Conservation (phyloP, 1,140 invertebrate genomes). For the Trichomalopsis sarcophagae region DNA sequence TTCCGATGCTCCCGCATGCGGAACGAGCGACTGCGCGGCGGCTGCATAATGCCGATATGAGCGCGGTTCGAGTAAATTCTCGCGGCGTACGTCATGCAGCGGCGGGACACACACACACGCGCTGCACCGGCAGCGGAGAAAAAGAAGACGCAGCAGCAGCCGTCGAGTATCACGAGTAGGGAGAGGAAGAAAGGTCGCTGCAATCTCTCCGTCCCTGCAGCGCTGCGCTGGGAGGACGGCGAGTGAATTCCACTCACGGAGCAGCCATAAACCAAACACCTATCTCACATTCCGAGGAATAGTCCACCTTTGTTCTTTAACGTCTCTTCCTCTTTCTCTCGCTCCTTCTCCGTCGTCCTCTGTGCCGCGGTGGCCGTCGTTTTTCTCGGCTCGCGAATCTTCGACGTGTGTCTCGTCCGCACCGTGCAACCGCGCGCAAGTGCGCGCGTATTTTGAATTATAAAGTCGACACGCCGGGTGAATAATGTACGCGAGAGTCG, state of each 20-base stretch:
- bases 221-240: conserved; percentile 6
- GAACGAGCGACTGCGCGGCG: not conserved
- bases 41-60: conserved; percentile 9
- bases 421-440: not conserved
- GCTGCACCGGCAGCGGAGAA: not conserved
- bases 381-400: not conserved
- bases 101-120: not conserved
- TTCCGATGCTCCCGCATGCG: not conserved
- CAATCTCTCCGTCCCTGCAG: conserved; percentile 29
- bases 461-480: conserved; percentile 36
- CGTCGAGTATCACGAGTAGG: not conserved
- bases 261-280: conserved; percentile 57
- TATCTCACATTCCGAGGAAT: conserved; percentile 55
- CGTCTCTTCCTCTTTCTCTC: conserved; percentile 24
- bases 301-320: conserved; percentile 51
- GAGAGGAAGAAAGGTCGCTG: conserved; percentile 7
- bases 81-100: conserved; percentile 42
- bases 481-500: conserved; percentile 32
- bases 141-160: not conserved
- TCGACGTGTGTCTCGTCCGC: conserved; percentile 1
- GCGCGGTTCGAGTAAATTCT: conserved; percentile 39
- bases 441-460: conserved; percentile 46
- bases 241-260: conserved; percentile 56
- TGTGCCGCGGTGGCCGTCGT: not conserved
- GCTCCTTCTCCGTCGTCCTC: not conserved